phyloP scores from a whole-genome alignment of 64 coral and sea anemone species.

The Anthopleura sola region DNA sequence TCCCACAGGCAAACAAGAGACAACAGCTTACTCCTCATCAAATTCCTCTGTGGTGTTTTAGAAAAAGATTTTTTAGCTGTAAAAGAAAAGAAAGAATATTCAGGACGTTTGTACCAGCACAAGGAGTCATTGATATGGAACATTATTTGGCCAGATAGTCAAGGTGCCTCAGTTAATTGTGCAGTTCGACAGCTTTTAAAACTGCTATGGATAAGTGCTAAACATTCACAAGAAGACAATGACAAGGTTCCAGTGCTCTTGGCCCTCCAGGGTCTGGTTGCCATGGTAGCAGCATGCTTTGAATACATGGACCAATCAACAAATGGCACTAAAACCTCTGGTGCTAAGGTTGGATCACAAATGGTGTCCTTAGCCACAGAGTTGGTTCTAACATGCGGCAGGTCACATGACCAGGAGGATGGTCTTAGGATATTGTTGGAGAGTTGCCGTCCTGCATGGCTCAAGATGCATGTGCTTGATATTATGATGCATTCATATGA shows the following conservation, averaged over 20 bases:
- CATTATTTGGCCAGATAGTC: slow-evolving; percentile 51
- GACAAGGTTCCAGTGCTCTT: slow-evolving; percentile 44
- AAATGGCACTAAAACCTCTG: slow-evolving; percentile 7
- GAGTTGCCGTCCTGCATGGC: slow-evolving; percentile 69
- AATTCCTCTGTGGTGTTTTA: slow-evolving; percentile 30
- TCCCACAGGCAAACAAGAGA: slow-evolving; percentile 28
- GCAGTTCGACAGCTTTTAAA: slow-evolving; percentile 60
- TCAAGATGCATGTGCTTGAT: slow-evolving; percentile 64
- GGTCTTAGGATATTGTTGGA: slow-evolving; percentile 66
- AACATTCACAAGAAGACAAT: slow-evolving; percentile 1
- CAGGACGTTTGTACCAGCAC: background rate
- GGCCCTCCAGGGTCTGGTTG: slow-evolving; percentile 59
- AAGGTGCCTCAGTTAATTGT: slow-evolving; percentile 32
- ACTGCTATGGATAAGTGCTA: slow-evolving; percentile 45
- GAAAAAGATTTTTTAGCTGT: slow-evolving; percentile 46
- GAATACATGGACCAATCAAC: slow-evolving; percentile 35
- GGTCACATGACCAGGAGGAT: slow-evolving; percentile 12
- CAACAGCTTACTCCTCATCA: slow-evolving; percentile 18
- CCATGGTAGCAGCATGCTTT: slow-evolving; percentile 65
- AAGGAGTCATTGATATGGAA: slow-evolving; percentile 37
- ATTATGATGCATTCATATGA: slow-evolving; percentile 60
- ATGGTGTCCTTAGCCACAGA: slow-evolving; percentile 63
- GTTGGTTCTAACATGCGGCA: slow-evolving; percentile 38
- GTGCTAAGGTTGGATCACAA: slow-evolving; percentile 42
- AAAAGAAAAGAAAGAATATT: background rate